Base-by-base conservation (phyloP, 2,888 invertebrate genomes). In the Eucriotettix oculatus region DNA sequence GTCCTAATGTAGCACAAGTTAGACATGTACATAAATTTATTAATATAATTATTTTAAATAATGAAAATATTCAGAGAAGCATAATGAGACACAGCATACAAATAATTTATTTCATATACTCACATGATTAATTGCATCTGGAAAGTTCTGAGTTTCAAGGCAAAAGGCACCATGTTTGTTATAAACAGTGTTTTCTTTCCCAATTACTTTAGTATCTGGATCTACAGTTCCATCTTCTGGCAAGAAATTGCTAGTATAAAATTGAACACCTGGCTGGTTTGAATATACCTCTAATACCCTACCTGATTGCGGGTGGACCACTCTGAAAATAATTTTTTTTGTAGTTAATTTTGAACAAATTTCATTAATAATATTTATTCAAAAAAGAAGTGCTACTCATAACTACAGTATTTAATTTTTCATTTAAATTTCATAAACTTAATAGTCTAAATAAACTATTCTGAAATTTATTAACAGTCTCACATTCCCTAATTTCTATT, bases 121-220 rank as follows among this genome's bases (percentile, higher is more conserved):
- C 73, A 87, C 87, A 71, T 89, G 84, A 73, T 94, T 90, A 1
- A 90, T 77, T 12, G 93, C 90, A 74, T 97, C 90, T 0, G 96
- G 95, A 75, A 85, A 95, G 70, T 90, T 90, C 74, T 96, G 95
- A 0, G 95, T 89, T 77, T 95, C 93, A 58, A 95, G 74, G 69
- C 92, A 93, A 68, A 95, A 84, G 2, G 87, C 88, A 0, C 86
- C 86, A 67, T 90, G 90, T 65, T 83, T 84, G 60, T 76, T 79
- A 70, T 94, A 94, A 14, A 70, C 68, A 0, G 80, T 78, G 0
- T 85, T 84, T 10, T 76, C 75, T 72, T 92, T 93, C 1, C 93
- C 94, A 10, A 70, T 63, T 42, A 87, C 71, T 1, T 82, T 53
- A 16, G 54, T 43, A 10, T 56, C 52, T 14, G 48, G 40, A 10